These are phyloP conservation scores for Drosophila parabipectinata DNA, from an alignment of 1,140 invertebrate species.

Conservation along the genomic window DNA sequence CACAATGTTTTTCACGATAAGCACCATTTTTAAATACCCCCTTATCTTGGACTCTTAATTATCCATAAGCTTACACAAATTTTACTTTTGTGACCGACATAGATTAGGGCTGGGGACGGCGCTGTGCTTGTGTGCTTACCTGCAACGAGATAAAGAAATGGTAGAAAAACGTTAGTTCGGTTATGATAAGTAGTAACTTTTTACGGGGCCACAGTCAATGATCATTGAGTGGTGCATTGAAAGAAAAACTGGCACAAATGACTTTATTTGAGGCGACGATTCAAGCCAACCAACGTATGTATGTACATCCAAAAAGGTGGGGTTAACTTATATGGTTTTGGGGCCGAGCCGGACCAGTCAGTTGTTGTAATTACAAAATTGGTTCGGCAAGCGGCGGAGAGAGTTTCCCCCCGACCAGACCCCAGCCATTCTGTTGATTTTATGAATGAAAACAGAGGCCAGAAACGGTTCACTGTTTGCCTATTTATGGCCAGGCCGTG, in stretches of 20 bases:
- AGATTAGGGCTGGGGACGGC: conserved; percentile 59
- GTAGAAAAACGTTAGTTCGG: conserved; percentile 42
- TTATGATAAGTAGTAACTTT: conserved; percentile 37
- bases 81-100: conserved; percentile 56
- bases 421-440: conserved; percentile 48
- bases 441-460: conserved; percentile 72
- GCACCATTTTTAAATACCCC: conserved; percentile 20
- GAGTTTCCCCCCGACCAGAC: conserved; percentile 25
- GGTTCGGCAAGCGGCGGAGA: conserved; percentile 37
- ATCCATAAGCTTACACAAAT: conserved; percentile 45
- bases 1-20: conserved; percentile 9
- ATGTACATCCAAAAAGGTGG: conserved; percentile 47
- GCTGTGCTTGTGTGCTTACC: conserved; percentile 59
- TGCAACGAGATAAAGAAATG: conserved; percentile 66
- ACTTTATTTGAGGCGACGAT: conserved; percentile 55
- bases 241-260: conserved; percentile 70
- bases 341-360: conserved; percentile 40
- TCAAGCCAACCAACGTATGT: conserved; percentile 8
- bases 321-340: conserved; percentile 57
- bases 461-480: conserved; percentile 42
- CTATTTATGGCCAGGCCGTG: conserved; percentile 55
- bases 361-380: conserved; percentile 78
- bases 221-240: conserved; percentile 52
- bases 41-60: conserved; percentile 30
- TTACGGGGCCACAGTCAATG: conserved; percentile 31